Percentiles rank a stretch among this genome's conserved stretches.
Conservation (phyloP, 2,797 vertebrate genomes). For the Epinephelus awoara region DNA sequence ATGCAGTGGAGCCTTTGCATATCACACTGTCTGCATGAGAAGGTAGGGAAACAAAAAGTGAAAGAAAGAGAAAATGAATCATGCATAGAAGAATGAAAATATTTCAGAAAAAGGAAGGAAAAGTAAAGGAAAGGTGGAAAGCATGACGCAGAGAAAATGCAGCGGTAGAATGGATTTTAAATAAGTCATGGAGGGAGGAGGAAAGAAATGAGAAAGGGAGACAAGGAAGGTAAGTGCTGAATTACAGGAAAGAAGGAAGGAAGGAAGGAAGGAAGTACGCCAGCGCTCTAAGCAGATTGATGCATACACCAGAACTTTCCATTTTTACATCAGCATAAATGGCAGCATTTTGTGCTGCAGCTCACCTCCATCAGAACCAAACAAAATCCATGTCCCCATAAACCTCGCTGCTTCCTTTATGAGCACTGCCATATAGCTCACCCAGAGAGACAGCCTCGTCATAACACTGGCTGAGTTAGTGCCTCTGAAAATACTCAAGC, state of each 20-base stretch:
- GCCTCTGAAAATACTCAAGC: constrained; percentile 33
- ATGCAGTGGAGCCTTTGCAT: constrained; percentile 1
- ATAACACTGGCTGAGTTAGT: constrained; percentile 50
- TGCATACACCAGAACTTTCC: neutral
- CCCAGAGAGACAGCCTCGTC: constrained; percentile 28
- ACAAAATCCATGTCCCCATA: constrained; percentile 50
- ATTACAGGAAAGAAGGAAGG: neutral
- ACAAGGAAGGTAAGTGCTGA: neutral
- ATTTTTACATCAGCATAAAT: constrained; percentile 36
- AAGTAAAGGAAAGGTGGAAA: neutral
- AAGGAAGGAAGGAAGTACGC: neutral
- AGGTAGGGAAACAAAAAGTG: neutral
- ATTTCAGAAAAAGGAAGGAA: neutral
- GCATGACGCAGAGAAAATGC: neutral
- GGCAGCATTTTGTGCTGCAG: constrained; percentile 25
- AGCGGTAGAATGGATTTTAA: neutral
- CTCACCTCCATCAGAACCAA: constrained; percentile 40
- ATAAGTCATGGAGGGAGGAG: neutral
- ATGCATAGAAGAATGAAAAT: neutral
- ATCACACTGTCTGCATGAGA: constrained; percentile 15
- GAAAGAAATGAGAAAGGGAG: neutral
- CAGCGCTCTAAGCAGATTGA: constrained; percentile 5
- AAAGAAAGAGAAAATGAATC: constrained; percentile 8
- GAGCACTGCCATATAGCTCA: constrained; percentile 35
- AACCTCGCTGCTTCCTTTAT: constrained; percentile 50